A percentile compares a stretch with the other conserved stretches of the same genome.
These are phyloP conservation scores for Melieria picta DNA, from an alignment of 2,888 invertebrate species.

Conservation along the genomic window DNA sequence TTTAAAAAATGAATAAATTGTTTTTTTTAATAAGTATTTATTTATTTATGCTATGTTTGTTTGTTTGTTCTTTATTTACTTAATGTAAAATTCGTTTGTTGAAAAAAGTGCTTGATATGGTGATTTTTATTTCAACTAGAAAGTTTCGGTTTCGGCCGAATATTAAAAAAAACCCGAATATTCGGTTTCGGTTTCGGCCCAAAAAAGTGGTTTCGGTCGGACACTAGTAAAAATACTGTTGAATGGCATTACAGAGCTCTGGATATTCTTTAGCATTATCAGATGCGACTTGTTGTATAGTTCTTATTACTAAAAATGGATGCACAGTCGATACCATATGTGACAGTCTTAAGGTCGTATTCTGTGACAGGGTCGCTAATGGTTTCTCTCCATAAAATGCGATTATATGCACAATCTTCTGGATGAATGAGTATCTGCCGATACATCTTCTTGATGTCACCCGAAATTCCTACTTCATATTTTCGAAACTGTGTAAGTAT, in stretches of 20 bases:
- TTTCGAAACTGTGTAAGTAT: conserved; percentile 3
- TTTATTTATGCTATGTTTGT: too few species aligned
- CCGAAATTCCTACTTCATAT: background rate
- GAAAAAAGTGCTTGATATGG: too few species aligned
- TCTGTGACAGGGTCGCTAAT: background rate
- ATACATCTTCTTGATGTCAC: conserved; percentile 35
- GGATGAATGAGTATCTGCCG: conserved; percentile 29
- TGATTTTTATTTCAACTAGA: too few species aligned
- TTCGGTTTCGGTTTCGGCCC: too few species aligned
- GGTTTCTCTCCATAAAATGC: background rate
- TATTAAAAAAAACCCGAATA: too few species aligned
- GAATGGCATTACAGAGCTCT: conserved; percentile 14
- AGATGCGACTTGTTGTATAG: conserved; percentile 10
- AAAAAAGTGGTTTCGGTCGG: too few species aligned
- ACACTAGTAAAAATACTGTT: conserved; percentile 26
- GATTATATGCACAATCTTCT: background rate
- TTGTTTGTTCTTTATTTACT: too few species aligned
- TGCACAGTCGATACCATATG: conserved; percentile 24
- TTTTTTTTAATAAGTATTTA: too few species aligned
- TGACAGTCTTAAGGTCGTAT: conserved; percentile 31
- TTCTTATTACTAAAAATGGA: conserved; percentile 19
- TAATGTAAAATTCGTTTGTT: too few species aligned
- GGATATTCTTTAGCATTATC: conserved; percentile 12
- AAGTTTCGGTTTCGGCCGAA: too few species aligned
- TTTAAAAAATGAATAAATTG: too few species aligned